Evolutionary conservation across 1,140 invertebrate genomes (phyloP), one percentile per base, ranked within the genome.

Genomic region (Atta cephalotes): DNA sequence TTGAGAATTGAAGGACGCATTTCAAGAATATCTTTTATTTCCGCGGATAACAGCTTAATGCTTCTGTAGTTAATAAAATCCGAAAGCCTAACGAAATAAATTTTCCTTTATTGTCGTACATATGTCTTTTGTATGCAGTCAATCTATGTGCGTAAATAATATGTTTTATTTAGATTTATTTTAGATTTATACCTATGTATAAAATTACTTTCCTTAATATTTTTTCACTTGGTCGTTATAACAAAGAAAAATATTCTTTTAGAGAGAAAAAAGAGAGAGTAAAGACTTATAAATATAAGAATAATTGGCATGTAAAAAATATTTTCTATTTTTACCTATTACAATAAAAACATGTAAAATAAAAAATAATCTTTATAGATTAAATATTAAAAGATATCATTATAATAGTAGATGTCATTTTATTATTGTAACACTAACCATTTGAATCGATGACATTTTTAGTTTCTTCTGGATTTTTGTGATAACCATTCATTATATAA

Each of bases 1-100:
- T 97, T 97, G 51, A 94, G 89, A 5, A 98, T 96, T 0, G 93
- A 95, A 2, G 96, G 96, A 93, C 97, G 97, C 49, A 94, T 93
- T 5, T 96, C 51, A 25, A 85, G 28, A 58, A 97, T 91, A 65
- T 95, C 95, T 93, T 98, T 97, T 18, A 98, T 96, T 90, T 91
- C 89, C 14, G 35, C 25, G 0, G 91, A 87, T 10, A 91, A 86
- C 16, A 93, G 53, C 9, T 92, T 90, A 60, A 88, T 68, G 45
- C 88, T 68, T 60, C 51, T 63, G n/a, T 84, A 90, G 62, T 97
- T 97, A 84, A 97, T 96, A 9, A 96, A 88, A 88, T 96, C 96
- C 80, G 96, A 96, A 9, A 96, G 72, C 81, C 96, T 90, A 14
- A 96, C 92, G 68, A 96, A 94, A n/a, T 92, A 95, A 72, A 96